A percentile compares a stretch with the other conserved stretches of the same genome.
phyloP scores from a whole-genome alignment of 2,113 vertebrate species.

The Bujurquina vittata region DNA sequence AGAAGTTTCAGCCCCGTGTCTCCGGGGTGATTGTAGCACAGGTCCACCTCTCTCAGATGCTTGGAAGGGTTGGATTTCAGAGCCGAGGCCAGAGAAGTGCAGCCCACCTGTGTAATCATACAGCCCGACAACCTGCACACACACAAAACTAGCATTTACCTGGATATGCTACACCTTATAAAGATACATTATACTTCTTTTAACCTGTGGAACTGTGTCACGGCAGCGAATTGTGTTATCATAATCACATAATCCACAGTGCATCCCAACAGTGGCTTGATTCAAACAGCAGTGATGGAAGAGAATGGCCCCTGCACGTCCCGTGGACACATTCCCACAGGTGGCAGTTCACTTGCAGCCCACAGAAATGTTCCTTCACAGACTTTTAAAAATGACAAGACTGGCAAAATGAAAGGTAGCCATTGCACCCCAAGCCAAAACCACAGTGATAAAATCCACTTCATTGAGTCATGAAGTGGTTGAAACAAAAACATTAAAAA shows the following conservation, averaged over 20 bases:
- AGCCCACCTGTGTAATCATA: neutral
- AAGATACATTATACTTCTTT: neutral
- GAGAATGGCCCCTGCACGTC: too few species aligned
- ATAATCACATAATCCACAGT: neutral
- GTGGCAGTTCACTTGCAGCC: too few species aligned
- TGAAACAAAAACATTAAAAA: too few species aligned
- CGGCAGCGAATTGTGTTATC: neutral
- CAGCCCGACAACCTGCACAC: neutral
- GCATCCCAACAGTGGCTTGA: neutral
- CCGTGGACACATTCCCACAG: too few species aligned
- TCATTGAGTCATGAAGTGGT: too few species aligned
- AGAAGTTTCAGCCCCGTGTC: neutral
- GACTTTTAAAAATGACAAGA: too few species aligned
- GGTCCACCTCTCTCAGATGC: neutral
- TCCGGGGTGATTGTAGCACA: slow-evolving; percentile 9
- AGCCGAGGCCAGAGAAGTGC: neutral
- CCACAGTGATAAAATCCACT: too few species aligned
- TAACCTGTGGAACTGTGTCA: neutral
- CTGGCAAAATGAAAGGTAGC: too few species aligned
- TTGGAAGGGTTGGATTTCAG: slow-evolving; percentile 7
- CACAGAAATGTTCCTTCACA: too few species aligned
- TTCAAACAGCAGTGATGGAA: neutral
- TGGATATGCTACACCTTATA: neutral
- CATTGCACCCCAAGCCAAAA: too few species aligned
- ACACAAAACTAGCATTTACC: neutral